Base-by-base conservation (phyloP, 2,113 vertebrate genomes). In the Gulo gulo region DNA sequence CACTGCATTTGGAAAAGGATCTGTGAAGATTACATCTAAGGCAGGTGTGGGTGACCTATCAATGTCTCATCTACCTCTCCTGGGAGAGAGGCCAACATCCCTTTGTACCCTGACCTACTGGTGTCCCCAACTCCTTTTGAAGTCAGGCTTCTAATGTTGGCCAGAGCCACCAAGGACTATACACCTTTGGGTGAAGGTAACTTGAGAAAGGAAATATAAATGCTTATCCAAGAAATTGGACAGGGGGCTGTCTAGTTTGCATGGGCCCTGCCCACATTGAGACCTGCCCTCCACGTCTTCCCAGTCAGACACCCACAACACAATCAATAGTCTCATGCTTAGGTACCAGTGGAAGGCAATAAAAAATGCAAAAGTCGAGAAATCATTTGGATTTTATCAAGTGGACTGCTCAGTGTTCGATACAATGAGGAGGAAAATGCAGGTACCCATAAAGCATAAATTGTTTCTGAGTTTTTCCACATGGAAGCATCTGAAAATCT, bases 191-290 rank as follows among this genome's bases (percentile, higher is more conserved):
- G 13, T 39, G 31, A 74, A 23, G 31, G 6, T 71, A 47, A 39
- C n/a, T 73, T 61, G 11, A 55, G 24, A 78, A 34, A 42, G 31
- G 67, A n/a, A 36, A 9, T 23, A 24, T 8, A 80, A 80, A 34
- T 82, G 45, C 21, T 82, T 9, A 26, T 23, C 18, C 16, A 11
- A 76, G 39, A 92, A 23, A 81, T 18, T 26, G 78, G 31, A 34
- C 52, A 1, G 8, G 0, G 18, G 12, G 20, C 23, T 13, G 1
- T 80, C 26, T 4, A 0, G 2, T 61, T 26, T n/a, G 6, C 36
- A 4, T 0, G 23, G 36, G 3, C 13, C 8, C 34, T 34, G 9
- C 34, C 81, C 36, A 23, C 45, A 31, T 3, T 42, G 26, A 81
- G 36, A 18, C 31, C 65, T 23, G 2, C 9, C 59, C 55, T 36